phyloP scores from a whole-genome alignment of 2,797 vertebrate genomes.

The Pseudochirops corinnae region DNA sequence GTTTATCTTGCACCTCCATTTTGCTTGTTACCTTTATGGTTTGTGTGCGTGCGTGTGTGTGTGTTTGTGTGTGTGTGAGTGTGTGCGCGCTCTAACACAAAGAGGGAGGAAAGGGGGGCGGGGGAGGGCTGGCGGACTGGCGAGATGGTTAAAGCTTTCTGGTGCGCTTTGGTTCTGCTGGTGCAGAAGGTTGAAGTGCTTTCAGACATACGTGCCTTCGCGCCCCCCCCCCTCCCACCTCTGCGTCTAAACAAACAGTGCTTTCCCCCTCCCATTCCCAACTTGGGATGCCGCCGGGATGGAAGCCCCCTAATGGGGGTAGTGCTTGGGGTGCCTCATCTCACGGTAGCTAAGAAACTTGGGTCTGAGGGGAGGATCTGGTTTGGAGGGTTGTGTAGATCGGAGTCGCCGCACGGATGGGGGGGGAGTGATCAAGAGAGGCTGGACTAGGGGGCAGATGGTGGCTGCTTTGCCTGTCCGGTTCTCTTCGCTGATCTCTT shows the following conservation, averaged over 20 bases:
- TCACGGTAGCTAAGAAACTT: constrained; percentile 56
- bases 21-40: constrained; percentile 74
- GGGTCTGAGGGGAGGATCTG: constrained; percentile 35
- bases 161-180: constrained; percentile 10
- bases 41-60: not conserved
- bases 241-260: not conserved
- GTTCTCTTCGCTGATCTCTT: constrained; percentile 36
- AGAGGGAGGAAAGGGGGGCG: constrained; percentile 62
- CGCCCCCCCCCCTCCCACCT: not conserved
- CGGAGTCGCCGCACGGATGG: not conserved
- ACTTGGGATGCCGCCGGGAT: not conserved
- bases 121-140: constrained; percentile 51
- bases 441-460: not conserved
- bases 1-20: constrained; percentile 79
- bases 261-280: rapidly evolving
- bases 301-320: constrained; percentile 4
- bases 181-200: constrained; percentile 26
- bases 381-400: constrained; percentile 16
- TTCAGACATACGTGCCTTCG: not conserved
- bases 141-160: not conserved
- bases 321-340: not conserved
- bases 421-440: not conserved
- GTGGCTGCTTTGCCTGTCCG: not conserved
- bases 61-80: not conserved
- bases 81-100: constrained; percentile 69